A percentile compares a stretch with the other conserved stretches of the same genome.
These are phyloP conservation scores for Pachliopta kotzebuea DNA, from an alignment of 2,888 invertebrate genomes.

Conservation along the genomic window DNA sequence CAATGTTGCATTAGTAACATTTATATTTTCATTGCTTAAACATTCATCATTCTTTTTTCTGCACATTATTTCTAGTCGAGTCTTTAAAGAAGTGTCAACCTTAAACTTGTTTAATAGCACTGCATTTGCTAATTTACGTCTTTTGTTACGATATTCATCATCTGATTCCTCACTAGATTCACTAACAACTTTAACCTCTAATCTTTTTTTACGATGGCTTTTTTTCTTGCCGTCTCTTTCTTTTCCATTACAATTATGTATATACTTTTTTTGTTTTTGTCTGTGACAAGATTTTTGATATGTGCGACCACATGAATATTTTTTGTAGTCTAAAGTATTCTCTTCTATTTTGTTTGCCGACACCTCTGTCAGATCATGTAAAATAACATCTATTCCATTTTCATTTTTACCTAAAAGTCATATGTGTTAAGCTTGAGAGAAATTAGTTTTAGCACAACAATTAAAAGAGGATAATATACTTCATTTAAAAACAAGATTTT, in stretches of 20 bases:
- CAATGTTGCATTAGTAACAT: conserved; percentile 14
- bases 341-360: conserved; percentile 59
- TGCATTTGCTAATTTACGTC: conserved; percentile 77
- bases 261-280: conserved; percentile 48
- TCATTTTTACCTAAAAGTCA: conserved; percentile 45
- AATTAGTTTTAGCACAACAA: background rate
- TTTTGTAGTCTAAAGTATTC: conserved; percentile 35
- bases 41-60: conserved; percentile 38
- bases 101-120: conserved; percentile 63
- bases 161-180: conserved; percentile 70
- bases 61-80: conserved; percentile 65
- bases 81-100: conserved; percentile 63
- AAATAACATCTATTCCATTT: conserved; percentile 40
- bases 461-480: too few species aligned
- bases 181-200: conserved; percentile 44
- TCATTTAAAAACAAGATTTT: too few species aligned
- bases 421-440: conserved; percentile 14
- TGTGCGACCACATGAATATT: conserved; percentile 41
- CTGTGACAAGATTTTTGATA: conserved; percentile 46
- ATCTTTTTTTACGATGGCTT: conserved; percentile 46
- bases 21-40: conserved; percentile 32
- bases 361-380: conserved; percentile 57
- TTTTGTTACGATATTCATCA: conserved; percentile 65
- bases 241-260: conserved; percentile 40
- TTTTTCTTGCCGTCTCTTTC: conserved; percentile 51